Evolutionary conservation across 2,888 invertebrate species (phyloP), one percentile per base, ranked within the genome.

Genomic region (Taenaris catops): DNA sequence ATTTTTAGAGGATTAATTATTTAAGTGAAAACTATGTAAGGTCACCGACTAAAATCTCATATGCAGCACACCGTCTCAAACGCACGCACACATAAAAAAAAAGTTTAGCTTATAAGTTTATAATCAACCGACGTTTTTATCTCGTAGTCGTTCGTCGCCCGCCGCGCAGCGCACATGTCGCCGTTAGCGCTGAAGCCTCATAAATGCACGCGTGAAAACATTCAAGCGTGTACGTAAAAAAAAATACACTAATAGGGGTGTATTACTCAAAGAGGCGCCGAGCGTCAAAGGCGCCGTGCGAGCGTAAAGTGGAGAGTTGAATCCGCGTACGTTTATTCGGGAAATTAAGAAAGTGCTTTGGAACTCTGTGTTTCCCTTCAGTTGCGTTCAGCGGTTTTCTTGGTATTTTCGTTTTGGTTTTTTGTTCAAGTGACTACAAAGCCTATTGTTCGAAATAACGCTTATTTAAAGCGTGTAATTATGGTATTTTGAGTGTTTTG

Each of bases 91-190:
- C 80, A 49, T 56, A 67, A 57, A 69, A 76, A n/a, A 83, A 79
- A 86, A 81, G 51, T 76, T 80, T 76, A 83, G 78, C 84, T 83
- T 79, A 83, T 83, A 84, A 84, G 81, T 83, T 86, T 83, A 83
- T 84, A 86, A 83, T 84, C 79, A 84, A 80, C 72, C 76, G 69
- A 65, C 71, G 84, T 84, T 84, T 84, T 84, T 86, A 86, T 86
- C 84, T 81, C 69, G 80, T 83, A 86, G 86, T 86, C 80, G 78
- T 60, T 68, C 69, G 71, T 67, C 72, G 81, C 54, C 67, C 73
- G 80, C 64, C 80, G 75, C 53, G 65, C 68, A 58, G 81, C 56
- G 79, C 72, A 78, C 80, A 83, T 81, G 86, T 80, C 68, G 53
- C 55, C 56, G 52, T 48, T 45, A 44, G 57, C 62, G 65, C 65